Conservation (phyloP, 2,113 vertebrate genomes). For the Caranx melampygus region DNA sequence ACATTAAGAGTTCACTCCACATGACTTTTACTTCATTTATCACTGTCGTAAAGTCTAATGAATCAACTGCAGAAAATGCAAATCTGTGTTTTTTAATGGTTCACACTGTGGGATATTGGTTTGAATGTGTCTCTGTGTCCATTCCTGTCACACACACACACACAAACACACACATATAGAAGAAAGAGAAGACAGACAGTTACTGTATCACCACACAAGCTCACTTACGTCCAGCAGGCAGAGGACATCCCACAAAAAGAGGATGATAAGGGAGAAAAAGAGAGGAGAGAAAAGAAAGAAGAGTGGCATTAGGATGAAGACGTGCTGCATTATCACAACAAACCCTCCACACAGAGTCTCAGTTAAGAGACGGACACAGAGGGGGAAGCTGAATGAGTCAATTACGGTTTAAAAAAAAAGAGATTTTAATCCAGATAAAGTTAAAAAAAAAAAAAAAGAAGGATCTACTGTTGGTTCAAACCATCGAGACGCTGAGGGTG, state of each 20-base stretch:
- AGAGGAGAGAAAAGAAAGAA: constrained; percentile 44
- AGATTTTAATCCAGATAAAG: constrained; percentile 51
- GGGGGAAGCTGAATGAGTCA: constrained; percentile 41
- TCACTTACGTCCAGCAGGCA: constrained; percentile 65
- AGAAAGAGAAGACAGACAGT: constrained; percentile 15
- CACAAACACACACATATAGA: not conserved
- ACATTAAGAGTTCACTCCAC: too few relatives aligned
- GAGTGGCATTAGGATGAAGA: constrained; percentile 55
- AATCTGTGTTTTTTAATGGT: not conserved
- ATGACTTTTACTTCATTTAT: not conserved
- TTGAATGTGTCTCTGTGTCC: constrained; percentile 4
- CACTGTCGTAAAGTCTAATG: not conserved
- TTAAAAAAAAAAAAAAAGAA: constrained; percentile 23
- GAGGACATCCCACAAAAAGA: constrained; percentile 45
- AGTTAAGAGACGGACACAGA: constrained; percentile 42
- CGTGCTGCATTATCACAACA: constrained; percentile 34
- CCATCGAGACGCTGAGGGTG: constrained; percentile 41
- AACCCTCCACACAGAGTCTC: constrained; percentile 47
- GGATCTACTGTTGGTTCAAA: constrained; percentile 33
- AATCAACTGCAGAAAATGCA: not conserved
- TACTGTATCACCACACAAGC: constrained; percentile 33
- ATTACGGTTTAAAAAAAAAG: constrained; percentile 49
- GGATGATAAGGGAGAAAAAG: constrained; percentile 36
- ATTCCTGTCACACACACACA: not conserved
- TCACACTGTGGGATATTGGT: not conserved